These are phyloP conservation scores for Eledone cirrhosa DNA, from an alignment of 2,888 invertebrate genomes.

Conservation along the genomic window DNA sequence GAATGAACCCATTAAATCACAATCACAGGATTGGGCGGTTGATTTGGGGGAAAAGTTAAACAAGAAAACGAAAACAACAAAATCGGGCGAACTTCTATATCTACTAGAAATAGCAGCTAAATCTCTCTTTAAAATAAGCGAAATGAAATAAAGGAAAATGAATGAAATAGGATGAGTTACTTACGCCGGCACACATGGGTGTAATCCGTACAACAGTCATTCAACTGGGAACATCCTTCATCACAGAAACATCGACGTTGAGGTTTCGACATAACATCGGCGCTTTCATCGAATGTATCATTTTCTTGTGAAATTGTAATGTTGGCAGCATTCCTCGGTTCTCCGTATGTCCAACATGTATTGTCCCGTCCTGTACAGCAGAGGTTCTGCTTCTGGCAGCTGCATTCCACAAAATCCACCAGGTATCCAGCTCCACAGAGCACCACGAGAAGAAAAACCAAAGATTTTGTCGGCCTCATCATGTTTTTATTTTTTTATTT, in stretches of 20 bases:
- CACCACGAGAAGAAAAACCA: too few species aligned
- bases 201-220: conserved; percentile 17
- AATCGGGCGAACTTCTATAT: too few species aligned
- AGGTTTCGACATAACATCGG: conserved; percentile 12
- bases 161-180: neutral
- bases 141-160: neutral
- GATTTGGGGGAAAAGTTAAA: too few species aligned
- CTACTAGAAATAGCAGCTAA: too few species aligned
- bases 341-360: conserved; percentile 20
- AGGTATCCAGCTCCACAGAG: neutral
- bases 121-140: too few species aligned
- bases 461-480: too few species aligned
- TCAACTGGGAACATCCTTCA: neutral
- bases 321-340: conserved; percentile 11
- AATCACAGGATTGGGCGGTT: too few species aligned
- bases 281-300: neutral
- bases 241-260: conserved; percentile 23
- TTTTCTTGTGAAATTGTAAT: neutral
- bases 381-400: neutral
- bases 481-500: too few species aligned
- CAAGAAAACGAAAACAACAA: too few species aligned
- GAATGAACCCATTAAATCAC: too few species aligned
- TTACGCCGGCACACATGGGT: neutral
- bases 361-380: conserved; percentile 23
- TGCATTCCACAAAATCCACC: neutral